phyloP scores from a whole-genome alignment of 2,888 invertebrate genomes.

The Oithona nana region DNA sequence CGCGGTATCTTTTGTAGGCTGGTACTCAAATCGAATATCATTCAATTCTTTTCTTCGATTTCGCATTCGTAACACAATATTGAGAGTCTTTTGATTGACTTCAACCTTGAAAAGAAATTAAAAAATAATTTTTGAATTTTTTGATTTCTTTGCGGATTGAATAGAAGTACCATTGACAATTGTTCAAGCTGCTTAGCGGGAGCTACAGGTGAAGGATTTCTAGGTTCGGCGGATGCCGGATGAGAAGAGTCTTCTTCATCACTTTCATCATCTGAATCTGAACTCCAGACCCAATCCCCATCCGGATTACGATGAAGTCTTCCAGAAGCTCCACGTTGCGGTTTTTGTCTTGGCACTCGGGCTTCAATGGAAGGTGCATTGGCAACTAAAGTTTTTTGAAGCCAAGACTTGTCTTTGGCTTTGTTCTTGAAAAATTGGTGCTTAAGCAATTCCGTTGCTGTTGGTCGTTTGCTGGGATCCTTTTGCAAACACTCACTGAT shows the following conservation, averaged over 20 bases:
- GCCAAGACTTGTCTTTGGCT: conserved; percentile 76
- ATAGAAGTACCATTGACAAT: too few species aligned
- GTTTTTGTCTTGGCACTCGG: neutral
- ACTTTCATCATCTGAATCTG: conserved; percentile 59
- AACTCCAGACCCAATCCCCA: conserved; percentile 97
- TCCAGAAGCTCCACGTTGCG: conserved; percentile 52
- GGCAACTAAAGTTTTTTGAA: conserved; percentile 39
- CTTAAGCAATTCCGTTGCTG: conserved; percentile 83
- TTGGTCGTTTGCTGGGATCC: conserved; percentile 39
- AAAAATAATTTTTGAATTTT: too few species aligned
- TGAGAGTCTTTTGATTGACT: neutral
- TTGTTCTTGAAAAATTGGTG: conserved; percentile 88
- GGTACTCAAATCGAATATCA: conserved; percentile 93
- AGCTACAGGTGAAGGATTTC: too few species aligned
- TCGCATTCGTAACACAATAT: conserved; percentile 55
- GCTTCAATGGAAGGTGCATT: conserved; percentile 11
- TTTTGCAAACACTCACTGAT: conserved; percentile 90
- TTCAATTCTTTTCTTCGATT: conserved; percentile 78
- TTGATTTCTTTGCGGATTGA: too few species aligned
- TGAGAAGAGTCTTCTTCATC: conserved; percentile 19
- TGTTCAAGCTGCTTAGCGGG: too few species aligned
- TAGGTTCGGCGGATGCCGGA: too few species aligned
- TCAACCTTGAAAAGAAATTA: neutral
- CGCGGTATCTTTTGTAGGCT: conserved; percentile 47
- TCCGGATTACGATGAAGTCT: conserved; percentile 78